Conservation (phyloP, 1,140 invertebrate species). For the Pogonomyrmex californicus region DNA sequence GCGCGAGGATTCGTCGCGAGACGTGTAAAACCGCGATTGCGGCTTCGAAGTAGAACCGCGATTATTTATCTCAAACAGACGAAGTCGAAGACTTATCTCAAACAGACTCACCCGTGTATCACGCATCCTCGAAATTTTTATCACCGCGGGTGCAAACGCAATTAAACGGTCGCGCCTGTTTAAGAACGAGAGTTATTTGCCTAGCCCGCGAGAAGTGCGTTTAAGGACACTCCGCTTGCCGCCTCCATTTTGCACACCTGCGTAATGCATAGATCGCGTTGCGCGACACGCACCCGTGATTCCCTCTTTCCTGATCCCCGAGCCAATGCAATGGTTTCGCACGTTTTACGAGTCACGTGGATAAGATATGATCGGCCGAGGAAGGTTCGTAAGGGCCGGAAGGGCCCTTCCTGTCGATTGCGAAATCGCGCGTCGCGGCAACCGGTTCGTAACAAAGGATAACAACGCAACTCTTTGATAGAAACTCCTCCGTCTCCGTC, state of each 20-base stretch:
- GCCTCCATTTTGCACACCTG: slow-evolving; percentile 55
- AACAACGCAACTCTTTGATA: slow-evolving; percentile 43
- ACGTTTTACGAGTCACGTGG: slow-evolving; percentile 56
- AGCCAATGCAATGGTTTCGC: slow-evolving; percentile 42
- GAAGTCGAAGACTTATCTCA: not conserved
- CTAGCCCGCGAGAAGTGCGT: slow-evolving; percentile 24
- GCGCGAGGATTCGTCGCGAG: not conserved
- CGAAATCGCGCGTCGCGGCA: slow-evolving; percentile 57
- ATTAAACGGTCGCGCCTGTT: slow-evolving; percentile 21
- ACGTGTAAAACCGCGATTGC: not conserved
- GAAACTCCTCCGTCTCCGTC: slow-evolving; percentile 1
- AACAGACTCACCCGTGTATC: not conserved
- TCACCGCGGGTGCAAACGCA: not conserved
- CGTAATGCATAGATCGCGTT: slow-evolving; percentile 48
- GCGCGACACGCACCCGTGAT: slow-evolving; percentile 64
- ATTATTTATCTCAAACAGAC: not conserved
- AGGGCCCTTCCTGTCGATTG: slow-evolving; percentile 58
- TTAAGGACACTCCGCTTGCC: slow-evolving; percentile 24
- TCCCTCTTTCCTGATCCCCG: slow-evolving; percentile 43
- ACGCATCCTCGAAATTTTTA: not conserved
- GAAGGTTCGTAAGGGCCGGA: slow-evolving; percentile 59
- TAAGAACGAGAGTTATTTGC: slow-evolving; percentile 29
- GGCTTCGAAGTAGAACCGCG: not conserved
- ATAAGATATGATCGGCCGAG: slow-evolving; percentile 63
- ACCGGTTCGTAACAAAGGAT: slow-evolving; percentile 54